phyloP scores from a whole-genome alignment of 2,113 vertebrate genomes.

The Anoplopoma fimbria region DNA sequence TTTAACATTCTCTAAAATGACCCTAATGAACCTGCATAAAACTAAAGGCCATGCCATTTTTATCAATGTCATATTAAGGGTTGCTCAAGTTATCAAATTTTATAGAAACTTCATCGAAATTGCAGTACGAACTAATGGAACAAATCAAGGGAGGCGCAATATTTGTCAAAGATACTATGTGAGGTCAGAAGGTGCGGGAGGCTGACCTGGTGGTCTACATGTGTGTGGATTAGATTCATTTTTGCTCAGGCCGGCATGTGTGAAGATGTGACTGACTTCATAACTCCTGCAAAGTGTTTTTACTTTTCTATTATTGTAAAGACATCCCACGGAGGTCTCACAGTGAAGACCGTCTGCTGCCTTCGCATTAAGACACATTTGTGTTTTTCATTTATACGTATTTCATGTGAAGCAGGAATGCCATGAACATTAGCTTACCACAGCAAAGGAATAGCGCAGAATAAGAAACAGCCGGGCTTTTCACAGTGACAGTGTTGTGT shows the following conservation, averaged over 20 bases:
- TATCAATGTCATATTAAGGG: too few relatives aligned
- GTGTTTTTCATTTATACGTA: background rate
- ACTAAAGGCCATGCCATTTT: background rate
- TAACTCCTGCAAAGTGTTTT: background rate
- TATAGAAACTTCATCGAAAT: background rate
- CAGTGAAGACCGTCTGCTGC: background rate
- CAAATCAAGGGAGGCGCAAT: too few relatives aligned
- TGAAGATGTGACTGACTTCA: conserved; percentile 13
- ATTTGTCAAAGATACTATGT: too few relatives aligned
- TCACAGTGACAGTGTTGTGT: background rate
- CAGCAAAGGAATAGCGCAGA: background rate
- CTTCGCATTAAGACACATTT: background rate
- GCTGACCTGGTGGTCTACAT: conserved; percentile 39
- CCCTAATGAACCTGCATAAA: conserved; percentile 3
- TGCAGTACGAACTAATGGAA: too few relatives aligned
- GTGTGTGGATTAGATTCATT: too few relatives aligned
- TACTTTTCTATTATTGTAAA: background rate
- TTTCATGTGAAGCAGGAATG: background rate
- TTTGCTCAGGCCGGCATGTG: too few relatives aligned
- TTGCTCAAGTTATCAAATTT: too few relatives aligned
- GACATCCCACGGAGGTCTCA: background rate
- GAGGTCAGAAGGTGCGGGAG: conserved; percentile 52
- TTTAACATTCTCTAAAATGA: background rate
- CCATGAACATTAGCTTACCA: background rate
- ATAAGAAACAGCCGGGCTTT: background rate